These are phyloP conservation scores for Acrossocheilus wenchowensis DNA, from an alignment of 2,797 vertebrate genomes.

Conservation along the genomic window DNA sequence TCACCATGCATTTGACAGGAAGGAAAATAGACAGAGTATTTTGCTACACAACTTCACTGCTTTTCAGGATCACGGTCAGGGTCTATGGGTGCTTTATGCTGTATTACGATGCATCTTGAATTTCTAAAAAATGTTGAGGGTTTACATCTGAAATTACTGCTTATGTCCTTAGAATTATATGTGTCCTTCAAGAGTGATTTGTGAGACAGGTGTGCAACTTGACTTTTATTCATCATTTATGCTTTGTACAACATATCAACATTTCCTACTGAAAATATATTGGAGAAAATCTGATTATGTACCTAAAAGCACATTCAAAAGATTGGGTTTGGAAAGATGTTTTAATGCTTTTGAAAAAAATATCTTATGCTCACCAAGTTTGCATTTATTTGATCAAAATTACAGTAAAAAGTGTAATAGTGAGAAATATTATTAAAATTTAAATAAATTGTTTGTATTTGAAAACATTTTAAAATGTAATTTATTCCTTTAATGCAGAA, in stretches of 20 bases:
- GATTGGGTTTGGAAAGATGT: background rate
- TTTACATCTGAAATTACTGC: background rate
- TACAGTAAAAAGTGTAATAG: background rate
- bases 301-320: background rate
- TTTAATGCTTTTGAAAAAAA: background rate
- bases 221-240: background rate
- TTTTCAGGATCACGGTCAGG: background rate
- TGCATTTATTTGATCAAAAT: background rate
- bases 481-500: background rate
- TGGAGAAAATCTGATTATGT: background rate
- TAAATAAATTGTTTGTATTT: background rate
- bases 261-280: background rate
- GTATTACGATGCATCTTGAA: background rate
- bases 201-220: background rate
- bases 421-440: background rate
- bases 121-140: background rate
- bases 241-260: background rate
- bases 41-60: background rate
- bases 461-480: background rate
- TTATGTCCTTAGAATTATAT: background rate
- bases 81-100: background rate
- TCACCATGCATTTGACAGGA: background rate
- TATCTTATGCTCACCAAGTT: background rate
- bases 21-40: background rate
- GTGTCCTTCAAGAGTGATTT: constrained; percentile 1